These are phyloP conservation scores for Gymnopithys bicolor DNA, from an alignment of 2,797 vertebrate genomes.

Conservation along the genomic window DNA sequence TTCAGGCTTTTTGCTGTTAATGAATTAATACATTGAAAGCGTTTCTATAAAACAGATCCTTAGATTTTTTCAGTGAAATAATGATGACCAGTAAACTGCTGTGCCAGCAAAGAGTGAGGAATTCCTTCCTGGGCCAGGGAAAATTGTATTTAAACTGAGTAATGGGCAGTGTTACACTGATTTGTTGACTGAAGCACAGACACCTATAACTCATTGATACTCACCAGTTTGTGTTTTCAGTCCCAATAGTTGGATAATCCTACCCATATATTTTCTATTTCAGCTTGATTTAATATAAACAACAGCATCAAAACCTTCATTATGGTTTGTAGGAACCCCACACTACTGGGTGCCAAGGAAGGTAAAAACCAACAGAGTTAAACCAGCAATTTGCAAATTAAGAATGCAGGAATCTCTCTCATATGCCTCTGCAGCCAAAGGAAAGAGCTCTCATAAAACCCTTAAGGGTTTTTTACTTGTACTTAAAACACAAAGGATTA, in stretches of 20 bases:
- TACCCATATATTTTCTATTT: not conserved
- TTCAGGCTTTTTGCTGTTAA: not conserved
- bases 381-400: not conserved
- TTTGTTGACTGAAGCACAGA: not conserved
- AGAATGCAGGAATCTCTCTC: not conserved
- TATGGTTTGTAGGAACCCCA: not conserved
- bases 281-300: not conserved
- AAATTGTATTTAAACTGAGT: not conserved
- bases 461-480: slow-evolving; percentile 8
- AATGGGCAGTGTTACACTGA: not conserved
- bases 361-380: not conserved
- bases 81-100: not conserved
- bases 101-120: not conserved
- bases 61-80: not conserved
- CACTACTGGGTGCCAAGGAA: not conserved
- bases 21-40: not conserved
- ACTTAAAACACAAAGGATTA: slow-evolving; percentile 30
- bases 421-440: not conserved
- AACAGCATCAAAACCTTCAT: not conserved
- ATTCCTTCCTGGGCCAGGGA: not conserved
- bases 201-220: not conserved
- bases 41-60: not conserved
- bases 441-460: not conserved
- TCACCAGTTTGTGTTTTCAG: not conserved
- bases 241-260: not conserved